Evolutionary conservation across 2,113 vertebrate species (phyloP).

Genomic region (Lamprologus sp.): DNA sequence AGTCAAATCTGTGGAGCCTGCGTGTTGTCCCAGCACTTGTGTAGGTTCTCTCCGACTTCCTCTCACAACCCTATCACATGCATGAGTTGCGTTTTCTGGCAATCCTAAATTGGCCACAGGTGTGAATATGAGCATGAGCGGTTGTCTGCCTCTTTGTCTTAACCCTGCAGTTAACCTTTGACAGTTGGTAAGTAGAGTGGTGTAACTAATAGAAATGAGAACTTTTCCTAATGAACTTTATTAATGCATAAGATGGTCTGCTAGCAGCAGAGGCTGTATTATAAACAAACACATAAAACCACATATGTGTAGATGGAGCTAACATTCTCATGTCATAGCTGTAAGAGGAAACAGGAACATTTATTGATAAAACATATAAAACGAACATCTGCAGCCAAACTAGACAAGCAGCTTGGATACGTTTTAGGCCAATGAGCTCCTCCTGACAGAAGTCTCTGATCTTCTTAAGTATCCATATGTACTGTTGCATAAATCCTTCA

Average conservation of each 20-base stretch:
- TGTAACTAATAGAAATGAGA: not conserved
- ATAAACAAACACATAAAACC: not conserved
- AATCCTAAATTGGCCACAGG: not conserved
- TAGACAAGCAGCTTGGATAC: not conserved
- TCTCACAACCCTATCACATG: not conserved
- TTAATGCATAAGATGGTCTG: not conserved
- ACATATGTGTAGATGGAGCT: not conserved
- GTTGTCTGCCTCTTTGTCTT: not conserved
- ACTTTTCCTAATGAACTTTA: not conserved
- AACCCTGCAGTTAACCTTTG: not conserved
- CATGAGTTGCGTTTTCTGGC: not conserved
- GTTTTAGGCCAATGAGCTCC: not conserved
- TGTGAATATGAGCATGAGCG: not conserved
- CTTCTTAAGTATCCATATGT: not conserved
- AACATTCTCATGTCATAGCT: not conserved
- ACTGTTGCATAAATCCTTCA: not conserved
- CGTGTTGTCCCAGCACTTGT: not conserved
- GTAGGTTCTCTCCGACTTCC: not conserved
- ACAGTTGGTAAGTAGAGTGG: not conserved
- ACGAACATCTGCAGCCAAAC: not conserved
- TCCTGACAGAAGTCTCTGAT: not conserved
- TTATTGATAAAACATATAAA: not conserved
- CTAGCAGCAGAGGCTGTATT: not conserved
- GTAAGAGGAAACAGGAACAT: not conserved
- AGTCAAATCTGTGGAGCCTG: not conserved